phyloP scores from a whole-genome alignment of 2,888 invertebrate species.

The Euspilapteryx auroguttella region DNA sequence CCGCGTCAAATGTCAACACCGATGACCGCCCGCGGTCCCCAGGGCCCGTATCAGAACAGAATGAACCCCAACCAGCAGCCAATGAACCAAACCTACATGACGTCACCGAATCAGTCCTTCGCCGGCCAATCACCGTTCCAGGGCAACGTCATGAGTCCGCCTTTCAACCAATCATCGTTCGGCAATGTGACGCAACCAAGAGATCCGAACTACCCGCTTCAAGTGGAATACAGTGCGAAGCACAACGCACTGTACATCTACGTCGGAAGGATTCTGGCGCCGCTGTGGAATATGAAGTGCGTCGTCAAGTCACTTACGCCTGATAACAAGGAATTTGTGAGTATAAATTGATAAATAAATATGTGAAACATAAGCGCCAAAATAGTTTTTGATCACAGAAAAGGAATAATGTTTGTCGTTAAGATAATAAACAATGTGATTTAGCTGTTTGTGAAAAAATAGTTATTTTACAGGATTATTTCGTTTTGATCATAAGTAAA shows the following conservation, averaged over 20 bases:
- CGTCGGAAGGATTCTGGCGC: conserved; percentile 82
- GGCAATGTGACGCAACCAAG: conserved; percentile 33
- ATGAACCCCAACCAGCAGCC: conserved; percentile 16
- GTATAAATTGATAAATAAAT: conserved; percentile 17
- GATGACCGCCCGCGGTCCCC: conserved; percentile 35
- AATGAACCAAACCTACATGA: conserved; percentile 33
- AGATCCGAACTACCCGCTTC: conserved; percentile 35
- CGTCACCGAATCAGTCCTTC: conserved; percentile 25
- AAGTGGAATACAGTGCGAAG: conserved; percentile 66
- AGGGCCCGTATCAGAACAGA: conserved; percentile 35
- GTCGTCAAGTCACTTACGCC: conserved; percentile 61
- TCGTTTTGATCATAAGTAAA: no score
- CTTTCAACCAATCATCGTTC: conserved; percentile 39
- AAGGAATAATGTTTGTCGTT: no score
- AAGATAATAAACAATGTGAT: no score
- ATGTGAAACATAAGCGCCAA: no score
- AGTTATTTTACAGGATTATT: no score
- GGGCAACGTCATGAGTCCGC: conserved; percentile 28
- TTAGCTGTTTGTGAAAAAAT: no score
- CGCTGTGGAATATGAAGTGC: conserved; percentile 85
- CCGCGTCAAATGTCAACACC: conserved; percentile 55
- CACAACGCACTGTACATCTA: conserved; percentile 94
- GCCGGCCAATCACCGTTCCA: conserved; percentile 34
- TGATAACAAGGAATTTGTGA: conserved; percentile 61
- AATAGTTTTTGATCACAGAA: no score